These are phyloP conservation scores for Sterrhoptilus dennistouni DNA, from an alignment of 2,113 vertebrate species.

Conservation along the genomic window DNA sequence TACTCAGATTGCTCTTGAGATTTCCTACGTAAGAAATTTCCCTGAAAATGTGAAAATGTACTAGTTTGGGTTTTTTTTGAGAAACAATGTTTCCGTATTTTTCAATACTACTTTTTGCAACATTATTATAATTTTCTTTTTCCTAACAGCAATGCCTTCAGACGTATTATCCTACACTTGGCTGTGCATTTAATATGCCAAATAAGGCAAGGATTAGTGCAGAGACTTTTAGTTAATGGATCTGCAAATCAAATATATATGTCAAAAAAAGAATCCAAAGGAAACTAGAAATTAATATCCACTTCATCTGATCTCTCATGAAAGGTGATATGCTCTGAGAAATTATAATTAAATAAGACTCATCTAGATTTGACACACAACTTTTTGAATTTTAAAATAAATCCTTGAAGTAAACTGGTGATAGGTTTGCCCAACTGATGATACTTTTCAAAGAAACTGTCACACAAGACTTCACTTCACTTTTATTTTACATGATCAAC, in stretches of 20 bases:
- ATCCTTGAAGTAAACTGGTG: constrained; percentile 35
- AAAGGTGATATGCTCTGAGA: constrained; percentile 23
- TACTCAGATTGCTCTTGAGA: not conserved
- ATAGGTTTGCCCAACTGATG: constrained; percentile 26
- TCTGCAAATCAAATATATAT: constrained; percentile 9
- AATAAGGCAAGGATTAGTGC: constrained; percentile 8
- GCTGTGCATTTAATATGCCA: not conserved
- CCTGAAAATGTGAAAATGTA: not conserved
- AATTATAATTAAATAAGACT: constrained; percentile 34
- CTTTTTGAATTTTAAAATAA: constrained; percentile 40
- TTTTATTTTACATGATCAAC: not conserved
- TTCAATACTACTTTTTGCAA: not conserved
- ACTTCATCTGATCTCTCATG: constrained; percentile 25
- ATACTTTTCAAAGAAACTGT: constrained; percentile 55
- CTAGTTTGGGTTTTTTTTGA: rapidly evolving
- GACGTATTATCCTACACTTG: not conserved
- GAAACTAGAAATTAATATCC: constrained; percentile 39
- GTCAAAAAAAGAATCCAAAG: constrained; percentile 37
- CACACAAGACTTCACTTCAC: not conserved
- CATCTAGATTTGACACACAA: constrained; percentile 32
- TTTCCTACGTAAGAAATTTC: not conserved
- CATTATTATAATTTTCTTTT: constrained; percentile 18
- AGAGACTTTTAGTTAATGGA: not conserved
- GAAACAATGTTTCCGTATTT: rapidly evolving
- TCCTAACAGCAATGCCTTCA: not conserved